A percentile compares a stretch with the other conserved stretches of the same genome.
phyloP scores from a whole-genome alignment of 2,888 invertebrate species.

The Chironomus riparius region DNA sequence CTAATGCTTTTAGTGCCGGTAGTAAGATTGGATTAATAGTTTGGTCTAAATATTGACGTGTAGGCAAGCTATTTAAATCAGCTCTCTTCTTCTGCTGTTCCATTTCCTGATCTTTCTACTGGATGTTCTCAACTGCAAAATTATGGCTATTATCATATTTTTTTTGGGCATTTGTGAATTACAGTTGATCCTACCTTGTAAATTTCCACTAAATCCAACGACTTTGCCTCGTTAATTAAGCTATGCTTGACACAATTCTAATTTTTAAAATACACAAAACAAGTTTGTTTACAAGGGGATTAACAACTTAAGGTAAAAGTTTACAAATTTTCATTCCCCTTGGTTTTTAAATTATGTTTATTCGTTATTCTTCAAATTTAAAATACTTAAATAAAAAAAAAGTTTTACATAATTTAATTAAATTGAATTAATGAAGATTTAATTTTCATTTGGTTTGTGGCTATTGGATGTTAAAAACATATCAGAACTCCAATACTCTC shows the following conservation, averaged over 20 bases:
- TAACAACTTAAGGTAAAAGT: no score
- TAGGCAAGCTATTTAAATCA: constrained; percentile 82
- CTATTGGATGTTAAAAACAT: constrained; percentile 47
- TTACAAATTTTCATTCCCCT: no score
- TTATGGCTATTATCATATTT: no score
- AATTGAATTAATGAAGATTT: constrained; percentile 8
- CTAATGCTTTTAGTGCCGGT: constrained; percentile 79
- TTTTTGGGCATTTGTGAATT: no score
- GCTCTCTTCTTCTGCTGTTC: constrained; percentile 69
- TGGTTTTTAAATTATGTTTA: not conserved
- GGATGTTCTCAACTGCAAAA: no score
- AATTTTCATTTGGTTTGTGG: not conserved
- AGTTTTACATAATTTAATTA: not conserved
- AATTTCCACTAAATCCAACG: no score
- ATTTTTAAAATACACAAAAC: no score
- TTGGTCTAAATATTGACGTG: constrained; percentile 93
- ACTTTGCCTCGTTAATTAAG: no score
- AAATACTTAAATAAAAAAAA: not conserved
- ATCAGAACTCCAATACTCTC: constrained; percentile 65
- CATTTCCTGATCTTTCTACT: no score
- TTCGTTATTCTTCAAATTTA: not conserved
- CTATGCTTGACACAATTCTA: no score
- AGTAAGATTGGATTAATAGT: constrained; percentile 94
- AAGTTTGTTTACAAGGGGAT: no score
- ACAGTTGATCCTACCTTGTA: no score